Conservation (phyloP, 1,140 invertebrate genomes). For the Cheumatopsyche charites region DNA sequence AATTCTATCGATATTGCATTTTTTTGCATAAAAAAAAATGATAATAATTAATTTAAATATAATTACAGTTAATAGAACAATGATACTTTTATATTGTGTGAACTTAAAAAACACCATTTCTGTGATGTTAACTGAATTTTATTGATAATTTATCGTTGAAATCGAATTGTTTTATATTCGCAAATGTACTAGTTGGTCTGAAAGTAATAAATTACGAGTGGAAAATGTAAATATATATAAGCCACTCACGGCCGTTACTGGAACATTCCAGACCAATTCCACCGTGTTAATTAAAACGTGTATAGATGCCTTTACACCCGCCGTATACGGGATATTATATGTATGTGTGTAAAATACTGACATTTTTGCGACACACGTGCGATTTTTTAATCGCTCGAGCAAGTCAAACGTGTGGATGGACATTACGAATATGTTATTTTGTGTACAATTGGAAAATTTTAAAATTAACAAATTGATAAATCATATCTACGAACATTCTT, state of each 20-base stretch:
- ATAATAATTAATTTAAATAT: too few relatives aligned
- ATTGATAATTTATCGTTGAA: too few relatives aligned
- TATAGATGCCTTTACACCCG: constrained; percentile 26
- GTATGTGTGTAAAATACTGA: constrained; percentile 2
- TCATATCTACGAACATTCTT: too few relatives aligned
- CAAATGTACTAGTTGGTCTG: not conserved
- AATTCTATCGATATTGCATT: too few relatives aligned
- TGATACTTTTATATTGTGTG: too few relatives aligned
- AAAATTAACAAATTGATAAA: too few relatives aligned
- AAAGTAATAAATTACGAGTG: constrained; percentile 35
- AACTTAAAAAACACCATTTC: too few relatives aligned
- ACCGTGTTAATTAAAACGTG: constrained; percentile 39
- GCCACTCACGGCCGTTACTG: constrained; percentile 22
- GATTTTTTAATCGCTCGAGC: too few relatives aligned
- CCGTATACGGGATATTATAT: not conserved
- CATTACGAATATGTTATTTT: constrained; percentile 6
- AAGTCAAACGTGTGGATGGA: constrained; percentile 14
- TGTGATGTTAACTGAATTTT: too few relatives aligned
- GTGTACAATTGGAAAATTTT: too few relatives aligned
- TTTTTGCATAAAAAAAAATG: too few relatives aligned
- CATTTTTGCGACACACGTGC: not conserved
- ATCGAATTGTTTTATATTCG: not conserved
- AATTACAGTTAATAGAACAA: too few relatives aligned
- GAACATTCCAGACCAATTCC: constrained; percentile 37
- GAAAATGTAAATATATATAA: constrained; percentile 38